These are phyloP conservation scores for Grapholita molesta DNA, from an alignment of 1,140 invertebrate genomes.

Conservation along the genomic window DNA sequence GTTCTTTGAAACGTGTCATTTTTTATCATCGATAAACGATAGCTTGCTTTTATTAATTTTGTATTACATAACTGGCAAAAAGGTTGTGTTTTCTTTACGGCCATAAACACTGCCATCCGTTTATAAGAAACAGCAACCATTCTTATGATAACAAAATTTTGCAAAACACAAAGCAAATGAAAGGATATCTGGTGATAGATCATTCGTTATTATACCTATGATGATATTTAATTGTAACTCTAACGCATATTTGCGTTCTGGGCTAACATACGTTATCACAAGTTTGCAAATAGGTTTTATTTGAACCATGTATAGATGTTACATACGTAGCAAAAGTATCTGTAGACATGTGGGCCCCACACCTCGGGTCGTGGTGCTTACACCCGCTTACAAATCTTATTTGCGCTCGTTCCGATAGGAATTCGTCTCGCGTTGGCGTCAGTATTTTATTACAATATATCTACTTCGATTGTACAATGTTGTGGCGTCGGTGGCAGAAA, in stretches of 20 bases:
- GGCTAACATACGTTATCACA: not conserved
- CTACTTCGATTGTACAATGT: slow-evolving; percentile 7
- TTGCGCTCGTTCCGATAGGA: slow-evolving; percentile 42
- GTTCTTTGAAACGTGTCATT: not conserved
- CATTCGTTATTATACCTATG: no score
- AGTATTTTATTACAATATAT: slow-evolving; percentile 46
- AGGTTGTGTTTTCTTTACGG: no score
- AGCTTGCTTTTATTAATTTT: no score
- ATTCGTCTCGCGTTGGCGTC: slow-evolving; percentile 43
- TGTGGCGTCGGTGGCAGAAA: not conserved
- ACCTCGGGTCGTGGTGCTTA: slow-evolving; percentile 22
- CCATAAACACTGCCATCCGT: no score
- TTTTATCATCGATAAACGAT: not conserved
- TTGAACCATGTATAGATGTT: not conserved
- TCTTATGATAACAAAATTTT: no score
- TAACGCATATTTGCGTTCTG: no score
- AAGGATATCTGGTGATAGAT: no score
- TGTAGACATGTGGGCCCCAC: not conserved
- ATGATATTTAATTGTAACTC: no score
- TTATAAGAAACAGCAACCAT: no score
- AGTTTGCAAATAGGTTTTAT: not conserved
- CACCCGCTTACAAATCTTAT: slow-evolving; percentile 50
- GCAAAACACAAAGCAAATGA: no score
- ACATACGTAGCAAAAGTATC: slow-evolving; percentile 21
- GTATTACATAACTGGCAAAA: no score